Evolutionary conservation across 1,140 invertebrate genomes (phyloP).

Genomic region (Drosophila sturtevanti): DNA sequence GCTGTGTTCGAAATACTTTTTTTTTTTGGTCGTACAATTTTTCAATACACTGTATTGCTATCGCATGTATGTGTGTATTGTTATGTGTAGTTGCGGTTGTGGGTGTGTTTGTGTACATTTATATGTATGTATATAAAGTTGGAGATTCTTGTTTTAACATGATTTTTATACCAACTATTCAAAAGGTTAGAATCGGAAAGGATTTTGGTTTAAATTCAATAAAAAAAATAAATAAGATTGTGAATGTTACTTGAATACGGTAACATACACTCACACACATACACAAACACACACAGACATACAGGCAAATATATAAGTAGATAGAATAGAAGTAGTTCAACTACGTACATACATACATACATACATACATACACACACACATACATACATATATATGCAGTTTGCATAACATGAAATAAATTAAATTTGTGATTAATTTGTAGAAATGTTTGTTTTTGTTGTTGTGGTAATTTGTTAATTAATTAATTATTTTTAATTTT

Average conservation of each 20-base stretch:
- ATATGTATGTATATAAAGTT: not conserved
- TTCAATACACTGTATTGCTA: not conserved
- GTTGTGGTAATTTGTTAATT: not conserved
- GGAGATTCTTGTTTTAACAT: slow-evolving; percentile 1
- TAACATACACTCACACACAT: slow-evolving; percentile 24
- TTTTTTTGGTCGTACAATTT: not conserved
- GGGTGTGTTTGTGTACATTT: not conserved
- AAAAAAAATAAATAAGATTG: not conserved
- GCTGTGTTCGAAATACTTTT: not conserved
- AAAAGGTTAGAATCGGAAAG: not conserved
- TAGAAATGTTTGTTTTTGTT: not conserved
- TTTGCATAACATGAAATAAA: slow-evolving; percentile 6
- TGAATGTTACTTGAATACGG: not conserved
- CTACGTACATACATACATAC: slow-evolving; percentile 39
- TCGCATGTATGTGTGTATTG: not conserved
- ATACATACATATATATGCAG: slow-evolving; percentile 20
- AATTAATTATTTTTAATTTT: not conserved
- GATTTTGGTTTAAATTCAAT: not conserved
- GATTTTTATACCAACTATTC: not conserved
- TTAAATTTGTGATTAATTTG: slow-evolving; percentile 5
- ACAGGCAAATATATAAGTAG: slow-evolving; percentile 37
- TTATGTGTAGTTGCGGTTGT: not conserved
- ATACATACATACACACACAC: slow-evolving; percentile 25
- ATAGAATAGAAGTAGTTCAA: not conserved
- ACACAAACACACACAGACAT: slow-evolving; percentile 36